Conservation (phyloP, 2,797 vertebrate genomes). For the Malurus leucopterus region DNA sequence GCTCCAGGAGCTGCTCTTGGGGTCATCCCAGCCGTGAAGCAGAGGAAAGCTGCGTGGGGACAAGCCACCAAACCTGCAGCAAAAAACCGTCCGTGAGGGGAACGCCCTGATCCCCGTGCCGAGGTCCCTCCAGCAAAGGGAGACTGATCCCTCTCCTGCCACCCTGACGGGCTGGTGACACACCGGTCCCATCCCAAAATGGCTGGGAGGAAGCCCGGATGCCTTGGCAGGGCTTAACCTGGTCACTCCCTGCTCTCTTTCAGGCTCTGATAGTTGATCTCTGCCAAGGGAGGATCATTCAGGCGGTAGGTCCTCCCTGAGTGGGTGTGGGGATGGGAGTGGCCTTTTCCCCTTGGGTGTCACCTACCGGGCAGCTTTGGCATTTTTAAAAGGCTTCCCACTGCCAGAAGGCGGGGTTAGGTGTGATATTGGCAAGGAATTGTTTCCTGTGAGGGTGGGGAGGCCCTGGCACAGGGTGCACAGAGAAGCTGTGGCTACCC, state of each 20-base stretch:
- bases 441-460: neutral
- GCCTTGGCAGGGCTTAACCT: neutral
- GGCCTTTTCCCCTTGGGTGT: neutral
- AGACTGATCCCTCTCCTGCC: neutral
- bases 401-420: neutral
- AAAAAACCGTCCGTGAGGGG: neutral
- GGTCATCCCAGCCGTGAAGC: neutral
- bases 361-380: neutral
- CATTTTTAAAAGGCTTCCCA: neutral
- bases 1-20: neutral
- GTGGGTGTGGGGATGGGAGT: neutral
- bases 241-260: neutral
- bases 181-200: fast-evolving
- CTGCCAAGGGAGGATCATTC: slow-evolving; percentile 80
- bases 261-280: slow-evolving; percentile 89
- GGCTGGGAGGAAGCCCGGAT: neutral
- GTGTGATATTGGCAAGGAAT: neutral
- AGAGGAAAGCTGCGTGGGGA: neutral
- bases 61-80: neutral
- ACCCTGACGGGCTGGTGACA: fast-evolving
- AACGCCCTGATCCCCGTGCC: neutral
- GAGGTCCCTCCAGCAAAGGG: neutral
- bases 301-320: slow-evolving; percentile 59
- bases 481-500: neutral
- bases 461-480: neutral